Evolutionary conservation across 2,113 vertebrate genomes (phyloP).

Genomic region (Zosterops hypoxanthus): DNA sequence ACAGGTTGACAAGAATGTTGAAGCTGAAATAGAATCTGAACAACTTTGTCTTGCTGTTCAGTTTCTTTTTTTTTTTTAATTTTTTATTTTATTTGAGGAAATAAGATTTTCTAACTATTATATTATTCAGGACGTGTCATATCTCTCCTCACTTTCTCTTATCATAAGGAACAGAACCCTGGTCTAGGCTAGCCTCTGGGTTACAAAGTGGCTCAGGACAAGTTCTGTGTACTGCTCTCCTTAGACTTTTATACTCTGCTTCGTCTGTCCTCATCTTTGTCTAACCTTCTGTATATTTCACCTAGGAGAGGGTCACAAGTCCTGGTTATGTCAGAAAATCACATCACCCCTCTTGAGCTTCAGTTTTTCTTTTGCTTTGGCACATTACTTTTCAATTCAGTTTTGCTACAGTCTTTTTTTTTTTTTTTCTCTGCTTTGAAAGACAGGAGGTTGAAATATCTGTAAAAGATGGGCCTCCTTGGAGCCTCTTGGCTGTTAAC

Average conservation of each 20-base stretch:
- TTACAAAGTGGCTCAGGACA: neutral
- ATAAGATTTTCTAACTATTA: neutral
- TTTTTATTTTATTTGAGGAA: neutral
- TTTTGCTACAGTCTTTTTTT: neutral
- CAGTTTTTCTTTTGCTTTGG: neutral
- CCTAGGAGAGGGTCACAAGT: neutral
- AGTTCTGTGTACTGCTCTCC: neutral
- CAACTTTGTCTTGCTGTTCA: neutral
- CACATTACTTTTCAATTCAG: neutral
- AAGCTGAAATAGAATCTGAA: neutral
- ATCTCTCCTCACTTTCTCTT: neutral
- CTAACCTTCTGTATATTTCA: neutral
- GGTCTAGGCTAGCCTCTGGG: neutral
- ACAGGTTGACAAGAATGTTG: neutral
- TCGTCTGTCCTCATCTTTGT: neutral
- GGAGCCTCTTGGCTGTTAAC: neutral
- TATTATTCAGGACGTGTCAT: neutral
- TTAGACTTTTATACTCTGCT: neutral
- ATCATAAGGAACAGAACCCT: neutral
- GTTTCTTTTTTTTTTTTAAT: neutral
- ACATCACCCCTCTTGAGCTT: fast-evolving
- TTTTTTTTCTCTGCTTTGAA: neutral
- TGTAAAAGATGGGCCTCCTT: neutral
- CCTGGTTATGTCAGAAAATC: neutral
- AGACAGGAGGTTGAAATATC: neutral